A percentile compares a stretch with the other conserved stretches of the same genome.
These are phyloP conservation scores for Cosmopolites sordidus DNA, from an alignment of 2,888 invertebrate species.

Conservation along the genomic window DNA sequence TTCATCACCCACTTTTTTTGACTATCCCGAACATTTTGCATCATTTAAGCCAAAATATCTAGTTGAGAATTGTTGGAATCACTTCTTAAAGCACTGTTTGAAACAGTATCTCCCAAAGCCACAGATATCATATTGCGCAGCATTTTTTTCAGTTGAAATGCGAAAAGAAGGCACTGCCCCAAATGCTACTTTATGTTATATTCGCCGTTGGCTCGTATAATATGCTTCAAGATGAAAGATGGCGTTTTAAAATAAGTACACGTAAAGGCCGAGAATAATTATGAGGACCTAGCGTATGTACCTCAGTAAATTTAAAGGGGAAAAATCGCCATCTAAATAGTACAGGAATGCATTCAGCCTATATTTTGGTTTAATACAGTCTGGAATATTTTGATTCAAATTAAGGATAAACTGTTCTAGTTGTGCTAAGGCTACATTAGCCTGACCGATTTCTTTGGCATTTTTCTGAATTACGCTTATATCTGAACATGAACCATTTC, in stretches of 20 bases:
- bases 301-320: conserved; percentile 42
- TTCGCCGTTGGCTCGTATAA: too few species aligned
- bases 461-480: conserved; percentile 39
- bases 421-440: conserved; percentile 46
- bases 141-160: not conserved
- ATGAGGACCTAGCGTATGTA: conserved; percentile 26
- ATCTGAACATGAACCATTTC: conserved; percentile 43
- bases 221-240: not conserved
- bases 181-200: too few species aligned
- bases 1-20: too few species aligned
- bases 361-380: conserved; percentile 34
- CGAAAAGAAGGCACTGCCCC: too few species aligned
- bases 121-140: too few species aligned
- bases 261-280: too few species aligned
- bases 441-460: conserved; percentile 41
- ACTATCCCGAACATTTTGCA: too few species aligned
- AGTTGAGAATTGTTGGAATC: too few species aligned
- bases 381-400: conserved; percentile 31
- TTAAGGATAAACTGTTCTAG: conserved; percentile 45
- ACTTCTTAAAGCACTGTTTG: too few species aligned
- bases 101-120: too few species aligned
- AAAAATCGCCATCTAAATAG: conserved; percentile 43
- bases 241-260: too few species aligned
- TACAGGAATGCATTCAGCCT: conserved; percentile 44
- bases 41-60: too few species aligned